These are phyloP conservation scores for Dysidea cf. avara DNA, from an alignment of 37 sponge, comb jelly and placozoan species.

Conservation along the genomic window DNA sequence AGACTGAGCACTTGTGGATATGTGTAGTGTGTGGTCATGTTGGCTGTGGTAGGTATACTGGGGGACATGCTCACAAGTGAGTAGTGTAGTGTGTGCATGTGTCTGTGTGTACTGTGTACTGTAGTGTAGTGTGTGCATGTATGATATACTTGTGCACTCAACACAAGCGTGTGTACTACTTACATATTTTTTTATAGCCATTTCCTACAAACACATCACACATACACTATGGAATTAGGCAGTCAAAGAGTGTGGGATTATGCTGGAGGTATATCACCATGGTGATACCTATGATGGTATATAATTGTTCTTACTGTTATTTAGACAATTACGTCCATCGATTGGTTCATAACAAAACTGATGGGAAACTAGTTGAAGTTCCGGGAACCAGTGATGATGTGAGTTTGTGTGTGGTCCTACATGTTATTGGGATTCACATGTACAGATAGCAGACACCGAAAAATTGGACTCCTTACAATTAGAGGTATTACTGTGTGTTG, in stretches of 20 bases:
- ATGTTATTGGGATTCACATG: neutral
- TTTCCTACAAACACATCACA: constrained; percentile 86
- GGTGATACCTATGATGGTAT: neutral
- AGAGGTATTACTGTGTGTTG: constrained; percentile 46
- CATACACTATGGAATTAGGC: constrained; percentile 91
- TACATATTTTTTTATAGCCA: too few relatives aligned
- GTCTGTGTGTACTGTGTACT: neutral
- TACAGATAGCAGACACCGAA: constrained; percentile 58
- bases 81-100: constrained; percentile 2
- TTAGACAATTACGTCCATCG: constrained; percentile 97
- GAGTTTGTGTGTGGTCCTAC: neutral
- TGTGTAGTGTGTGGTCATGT: constrained; percentile 96
- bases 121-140: too few relatives aligned
- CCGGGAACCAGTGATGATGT: constrained; percentile 19
- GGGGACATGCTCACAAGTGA: constrained; percentile 82
- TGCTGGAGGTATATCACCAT: constrained; percentile 63
- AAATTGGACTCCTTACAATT: constrained; percentile 86
- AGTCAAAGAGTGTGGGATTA: constrained; percentile 96
- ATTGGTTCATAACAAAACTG: constrained; percentile 92
- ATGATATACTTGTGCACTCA: too few relatives aligned
- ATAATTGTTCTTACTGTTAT: neutral
- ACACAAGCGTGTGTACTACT: too few relatives aligned
- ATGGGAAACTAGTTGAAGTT: constrained; percentile 97
- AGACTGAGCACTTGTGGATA: constrained; percentile 85
- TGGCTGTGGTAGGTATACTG: constrained; percentile 94